These are phyloP conservation scores for Rachycentron canadum DNA, from an alignment of 2,797 vertebrate genomes.

Conservation along the genomic window DNA sequence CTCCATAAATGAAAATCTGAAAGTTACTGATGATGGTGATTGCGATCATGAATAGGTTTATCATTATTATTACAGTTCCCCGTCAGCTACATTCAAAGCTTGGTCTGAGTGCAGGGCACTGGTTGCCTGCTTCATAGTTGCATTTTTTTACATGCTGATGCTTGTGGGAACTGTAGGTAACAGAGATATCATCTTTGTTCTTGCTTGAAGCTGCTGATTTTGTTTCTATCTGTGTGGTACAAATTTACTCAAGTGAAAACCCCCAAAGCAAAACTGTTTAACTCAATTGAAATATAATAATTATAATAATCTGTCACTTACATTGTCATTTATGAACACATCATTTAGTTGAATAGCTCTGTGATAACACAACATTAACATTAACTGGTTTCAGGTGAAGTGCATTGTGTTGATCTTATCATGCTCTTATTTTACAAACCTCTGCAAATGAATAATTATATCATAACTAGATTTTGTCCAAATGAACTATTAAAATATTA, in stretches of 20 bases:
- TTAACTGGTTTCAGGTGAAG: background rate
- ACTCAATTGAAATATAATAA: background rate
- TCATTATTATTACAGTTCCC: background rate
- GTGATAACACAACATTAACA: background rate
- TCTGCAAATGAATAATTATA: background rate
- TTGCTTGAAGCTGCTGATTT: background rate
- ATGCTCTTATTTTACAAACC: background rate
- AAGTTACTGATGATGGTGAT: background rate
- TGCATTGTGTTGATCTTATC: background rate
- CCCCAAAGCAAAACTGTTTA: background rate
- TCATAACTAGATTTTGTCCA: background rate
- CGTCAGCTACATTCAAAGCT: background rate
- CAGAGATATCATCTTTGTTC: slow-evolving; percentile 18
- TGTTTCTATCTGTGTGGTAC: background rate
- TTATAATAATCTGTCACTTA: background rate
- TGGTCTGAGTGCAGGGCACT: background rate
- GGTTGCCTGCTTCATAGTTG: slow-evolving; percentile 3
- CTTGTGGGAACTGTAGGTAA: slow-evolving; percentile 3
- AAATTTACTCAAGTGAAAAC: background rate
- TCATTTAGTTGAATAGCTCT: background rate
- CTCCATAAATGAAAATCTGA: background rate
- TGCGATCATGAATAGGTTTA: background rate
- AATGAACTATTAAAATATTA: background rate
- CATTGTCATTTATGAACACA: background rate
- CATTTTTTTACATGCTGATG: slow-evolving; percentile 27